Conservation (phyloP, 2,797 vertebrate genomes). For the Myripristis jacobus region DNA sequence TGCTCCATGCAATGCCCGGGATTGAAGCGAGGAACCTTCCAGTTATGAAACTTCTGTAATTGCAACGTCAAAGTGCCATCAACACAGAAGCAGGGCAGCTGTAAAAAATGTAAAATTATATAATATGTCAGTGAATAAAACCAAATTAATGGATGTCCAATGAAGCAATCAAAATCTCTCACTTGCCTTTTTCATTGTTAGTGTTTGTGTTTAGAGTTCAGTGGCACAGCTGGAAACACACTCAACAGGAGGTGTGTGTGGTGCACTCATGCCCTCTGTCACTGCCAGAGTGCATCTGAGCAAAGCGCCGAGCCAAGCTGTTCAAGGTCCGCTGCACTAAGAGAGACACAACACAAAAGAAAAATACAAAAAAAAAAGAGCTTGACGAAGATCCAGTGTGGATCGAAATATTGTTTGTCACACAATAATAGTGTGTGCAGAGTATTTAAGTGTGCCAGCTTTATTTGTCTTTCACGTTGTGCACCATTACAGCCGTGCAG, state of each 20-base stretch:
- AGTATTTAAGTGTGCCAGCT: too few species aligned
- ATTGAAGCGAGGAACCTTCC: conserved; percentile 56
- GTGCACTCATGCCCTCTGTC: not conserved
- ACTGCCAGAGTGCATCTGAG: conserved; percentile 3
- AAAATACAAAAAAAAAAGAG: too few species aligned
- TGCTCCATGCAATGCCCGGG: conserved; percentile 22
- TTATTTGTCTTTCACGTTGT: too few species aligned
- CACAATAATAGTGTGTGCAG: too few species aligned
- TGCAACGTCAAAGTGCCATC: conserved; percentile 2
- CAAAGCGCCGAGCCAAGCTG: not conserved
- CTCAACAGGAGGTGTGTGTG: too few species aligned
- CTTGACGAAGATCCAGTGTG: too few species aligned
- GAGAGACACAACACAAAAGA: too few species aligned
- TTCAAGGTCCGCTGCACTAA: not conserved
- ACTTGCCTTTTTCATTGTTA: not conserved
- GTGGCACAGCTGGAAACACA: not conserved
- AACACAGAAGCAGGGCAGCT: conserved; percentile 4
- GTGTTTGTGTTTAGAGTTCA: not conserved
- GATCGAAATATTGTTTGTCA: too few species aligned
- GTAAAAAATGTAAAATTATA: too few species aligned
- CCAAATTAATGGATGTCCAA: not conserved
- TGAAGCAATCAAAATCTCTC: not conserved
- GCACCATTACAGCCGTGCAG: too few species aligned
- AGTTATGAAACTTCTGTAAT: conserved; percentile 18
- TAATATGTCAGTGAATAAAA: not conserved